Base-by-base conservation (phyloP, 2,797 vertebrate species). In the Lycodopsis pacificus region DNA sequence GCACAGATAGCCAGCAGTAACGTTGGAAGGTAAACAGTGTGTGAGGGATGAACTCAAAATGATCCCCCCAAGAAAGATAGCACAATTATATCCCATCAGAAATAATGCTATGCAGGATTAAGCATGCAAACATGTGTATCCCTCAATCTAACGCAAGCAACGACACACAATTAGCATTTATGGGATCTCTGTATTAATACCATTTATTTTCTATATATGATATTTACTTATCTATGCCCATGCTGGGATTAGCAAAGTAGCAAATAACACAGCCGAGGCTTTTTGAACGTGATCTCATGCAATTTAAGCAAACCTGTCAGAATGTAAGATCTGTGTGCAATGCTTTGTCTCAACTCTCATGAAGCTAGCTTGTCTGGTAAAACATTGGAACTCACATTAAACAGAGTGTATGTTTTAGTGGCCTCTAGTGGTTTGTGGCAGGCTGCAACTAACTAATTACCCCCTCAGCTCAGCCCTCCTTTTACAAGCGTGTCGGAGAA, bases 171-270 rank as follows among this genome's bases (percentile, higher is more conserved):
- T 91, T 83, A 89, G 74, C 78, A 89, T 90, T 77, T 84, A 76
- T 83, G 85, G 81, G 68, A 88, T 89, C 51, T 79, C 49, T 63
- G 17, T 71, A 68, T 80, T 80, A 84, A 81, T 79, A 77, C 63
- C 58, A 64, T 88, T 56, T 36, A 14, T 48, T 54, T 44, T 56
- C 19, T 27, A 70, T 59, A 73, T 71, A 84, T 85, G 77, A 62
- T 77, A 86, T 90, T 87, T 79, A 80, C 17, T 54, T 53, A 81
- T 92, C 65, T 84, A 70, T 81, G 77, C 82, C 81, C 75, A 81
- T 71, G 69, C 69, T 75, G 71, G 14, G 65, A 69, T 57, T 73
- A 19, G 49, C 51, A 80, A 83, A 64, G 65, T 48, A 48, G 62
- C 30, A 79, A 78, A 85, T 71, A 76, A 76, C 71, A 58, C 73